Conservation (phyloP, 2,888 invertebrate genomes). For the Microdon myrmicae region DNA sequence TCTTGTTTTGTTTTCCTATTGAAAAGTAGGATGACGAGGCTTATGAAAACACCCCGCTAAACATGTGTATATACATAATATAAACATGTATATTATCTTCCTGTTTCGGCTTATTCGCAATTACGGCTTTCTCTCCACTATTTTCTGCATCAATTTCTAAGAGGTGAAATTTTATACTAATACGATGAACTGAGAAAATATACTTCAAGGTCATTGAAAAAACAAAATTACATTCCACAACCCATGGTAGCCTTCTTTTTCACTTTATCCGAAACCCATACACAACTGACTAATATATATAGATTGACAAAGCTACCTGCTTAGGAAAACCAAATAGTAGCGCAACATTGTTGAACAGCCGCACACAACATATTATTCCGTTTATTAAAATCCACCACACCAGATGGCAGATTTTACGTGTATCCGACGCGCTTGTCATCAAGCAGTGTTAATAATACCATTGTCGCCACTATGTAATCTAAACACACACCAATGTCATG, state of each 20-base stretch:
- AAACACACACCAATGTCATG: too few relatives aligned
- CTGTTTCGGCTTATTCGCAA: too few relatives aligned
- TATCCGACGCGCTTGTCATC: conserved; percentile 25
- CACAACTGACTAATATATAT: conserved; percentile 23
- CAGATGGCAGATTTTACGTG: conserved; percentile 42
- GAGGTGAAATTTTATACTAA: conserved; percentile 34
- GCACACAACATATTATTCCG: conserved; percentile 12
- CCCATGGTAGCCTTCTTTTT: conserved; percentile 35
- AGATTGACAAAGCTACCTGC: conserved; percentile 21
- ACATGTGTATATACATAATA: too few relatives aligned
- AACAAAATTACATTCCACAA: conserved; percentile 52
- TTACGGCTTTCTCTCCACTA: too few relatives aligned
- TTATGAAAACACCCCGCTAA: too few relatives aligned
- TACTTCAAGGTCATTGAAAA: conserved; percentile 53
- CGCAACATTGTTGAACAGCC: neutral
- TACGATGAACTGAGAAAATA: conserved; percentile 36
- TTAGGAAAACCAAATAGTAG: conserved; percentile 11
- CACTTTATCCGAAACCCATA: conserved; percentile 32
- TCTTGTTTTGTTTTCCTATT: too few relatives aligned
- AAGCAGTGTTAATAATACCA: neutral
- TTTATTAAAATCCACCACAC: conserved; percentile 38
- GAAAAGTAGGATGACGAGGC: too few relatives aligned
- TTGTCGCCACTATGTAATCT: conserved; percentile 13
- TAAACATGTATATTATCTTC: too few relatives aligned
- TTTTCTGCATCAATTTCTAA: neutral